phyloP scores from a whole-genome alignment of 1,140 invertebrate species.

The Manduca sexta region DNA sequence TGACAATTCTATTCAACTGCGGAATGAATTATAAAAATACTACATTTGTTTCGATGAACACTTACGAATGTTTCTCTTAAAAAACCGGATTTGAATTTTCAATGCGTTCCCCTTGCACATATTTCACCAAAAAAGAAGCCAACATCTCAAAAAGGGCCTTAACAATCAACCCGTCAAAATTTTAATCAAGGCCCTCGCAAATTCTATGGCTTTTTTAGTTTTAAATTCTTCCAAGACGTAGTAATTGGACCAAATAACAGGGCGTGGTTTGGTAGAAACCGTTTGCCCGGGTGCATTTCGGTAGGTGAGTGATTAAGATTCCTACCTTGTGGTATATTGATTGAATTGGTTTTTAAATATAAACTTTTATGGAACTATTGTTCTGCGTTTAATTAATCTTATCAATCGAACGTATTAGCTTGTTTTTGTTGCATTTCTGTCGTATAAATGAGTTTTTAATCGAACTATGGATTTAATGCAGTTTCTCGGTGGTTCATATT shows the following conservation, averaged over 20 bases:
- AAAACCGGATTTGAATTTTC: not conserved
- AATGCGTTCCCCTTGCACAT: not conserved
- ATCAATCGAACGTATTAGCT: no score
- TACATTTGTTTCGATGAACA: no score
- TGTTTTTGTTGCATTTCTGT: no score
- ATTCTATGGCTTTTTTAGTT: constrained; percentile 62
- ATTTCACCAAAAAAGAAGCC: not conserved
- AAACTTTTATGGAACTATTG: no score
- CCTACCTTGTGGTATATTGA: not conserved
- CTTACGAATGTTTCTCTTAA: not conserved
- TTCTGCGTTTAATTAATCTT: no score
- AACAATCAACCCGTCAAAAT: constrained; percentile 66
- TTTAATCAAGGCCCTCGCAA: constrained; percentile 61
- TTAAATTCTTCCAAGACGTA: constrained; percentile 55
- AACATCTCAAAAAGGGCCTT: constrained; percentile 3
- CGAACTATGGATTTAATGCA: no score
- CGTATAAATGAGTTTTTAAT: not conserved
- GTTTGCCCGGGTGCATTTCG: constrained; percentile 2
- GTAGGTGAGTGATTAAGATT: constrained; percentile 1
- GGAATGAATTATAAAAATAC: no score
- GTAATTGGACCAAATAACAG: constrained; percentile 67
- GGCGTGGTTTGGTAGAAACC: constrained; percentile 10
- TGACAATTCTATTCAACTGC: no score
- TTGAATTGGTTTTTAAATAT: no score
- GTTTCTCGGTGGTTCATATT: no score